Base-by-base conservation (phyloP, 2,113 vertebrate genomes). In the Malurus melanocephalus region DNA sequence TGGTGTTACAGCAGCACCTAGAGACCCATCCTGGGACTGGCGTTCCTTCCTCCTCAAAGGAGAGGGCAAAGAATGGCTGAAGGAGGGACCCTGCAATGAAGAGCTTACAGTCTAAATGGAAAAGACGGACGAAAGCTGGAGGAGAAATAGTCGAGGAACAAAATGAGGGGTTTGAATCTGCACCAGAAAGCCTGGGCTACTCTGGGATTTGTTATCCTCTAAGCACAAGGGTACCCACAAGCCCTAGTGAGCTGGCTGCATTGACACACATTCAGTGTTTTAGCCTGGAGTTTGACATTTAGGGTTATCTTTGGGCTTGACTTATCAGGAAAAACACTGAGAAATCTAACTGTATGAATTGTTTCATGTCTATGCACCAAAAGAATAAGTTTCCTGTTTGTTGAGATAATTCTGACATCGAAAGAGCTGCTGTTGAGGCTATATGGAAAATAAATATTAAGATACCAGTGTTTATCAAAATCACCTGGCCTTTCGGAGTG, bases 1-100 rank as follows among this genome's bases (percentile, higher is more conserved):
- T 93, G 71, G 77, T 92, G 88, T 68, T 95, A 84, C 4, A 95
- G 92, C 93, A 96, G 66, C 95, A 95, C 93, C 93, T 94, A 94
- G 66, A 89, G 93, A 95, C 87, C 35, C 38, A 5, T 88, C 32
- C 30, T 40, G 93, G 92, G 88, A 94, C 73, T 93, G 79, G 56
- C 38, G 53, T 49, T 80, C 33, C 18, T 78, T 62, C 62, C 42
- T 33, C 42, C 32, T 46, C 28, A 33, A 15, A 49, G 5, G 4
- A 64, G 4, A 38, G 38, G 38, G 30, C 13, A 74, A 74, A 65
- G 40, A 45, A 13, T 16, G 11, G 27, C 26, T 67, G 65, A 42
- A 55, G 11, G 23, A 61, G 28, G 6, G 7, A 43, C 21, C 46
- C 46, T 2, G 11, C 23, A 80, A 27, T 0, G 1, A 67, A 12